Evolutionary conservation across 1,140 invertebrate genomes (phyloP).

Genomic region (Caenorhabditis latens): DNA sequence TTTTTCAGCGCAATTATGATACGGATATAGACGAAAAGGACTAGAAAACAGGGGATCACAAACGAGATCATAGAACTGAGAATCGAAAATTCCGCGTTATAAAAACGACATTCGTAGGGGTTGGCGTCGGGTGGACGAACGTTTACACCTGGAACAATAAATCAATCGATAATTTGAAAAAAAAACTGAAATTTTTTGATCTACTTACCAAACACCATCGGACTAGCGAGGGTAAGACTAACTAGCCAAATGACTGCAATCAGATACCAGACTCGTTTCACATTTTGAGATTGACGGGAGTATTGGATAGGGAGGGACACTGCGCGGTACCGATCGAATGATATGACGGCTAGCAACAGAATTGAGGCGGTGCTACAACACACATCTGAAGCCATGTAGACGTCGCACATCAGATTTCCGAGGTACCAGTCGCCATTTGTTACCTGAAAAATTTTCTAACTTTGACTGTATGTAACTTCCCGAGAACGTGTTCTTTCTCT

Average conservation of each 20-base stretch:
- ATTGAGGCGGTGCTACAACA: conserved; percentile 98
- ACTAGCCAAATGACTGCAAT: conserved; percentile 95
- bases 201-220: conserved; percentile 90
- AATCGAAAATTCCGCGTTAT: conserved; percentile 97
- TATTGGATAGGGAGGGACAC: conserved; percentile 99
- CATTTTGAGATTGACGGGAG: conserved; percentile 94
- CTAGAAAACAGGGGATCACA: conserved; percentile 89
- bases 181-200: too few relatives aligned
- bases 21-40: conserved; percentile 75
- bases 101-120: conserved; percentile 86
- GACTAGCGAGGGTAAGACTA: conserved; percentile 94
- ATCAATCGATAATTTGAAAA: neutral
- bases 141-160: conserved; percentile 71
- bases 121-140: conserved; percentile 71
- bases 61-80: conserved; percentile 97
- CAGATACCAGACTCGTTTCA: conserved; percentile 91
- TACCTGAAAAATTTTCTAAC: conserved; percentile 65
- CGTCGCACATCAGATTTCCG: conserved; percentile 92
- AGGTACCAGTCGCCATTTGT: conserved; percentile 83
- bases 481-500: too few relatives aligned
- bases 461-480: too few relatives aligned
- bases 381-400: conserved; percentile 98
- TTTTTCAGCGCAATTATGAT: conserved; percentile 73
- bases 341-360: conserved; percentile 96
- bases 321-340: conserved; percentile 98